Evolutionary conservation across 2,113 vertebrate genomes (phyloP), one percentile per base, ranked within the genome.

Genomic region (Marmota monax): DNA sequence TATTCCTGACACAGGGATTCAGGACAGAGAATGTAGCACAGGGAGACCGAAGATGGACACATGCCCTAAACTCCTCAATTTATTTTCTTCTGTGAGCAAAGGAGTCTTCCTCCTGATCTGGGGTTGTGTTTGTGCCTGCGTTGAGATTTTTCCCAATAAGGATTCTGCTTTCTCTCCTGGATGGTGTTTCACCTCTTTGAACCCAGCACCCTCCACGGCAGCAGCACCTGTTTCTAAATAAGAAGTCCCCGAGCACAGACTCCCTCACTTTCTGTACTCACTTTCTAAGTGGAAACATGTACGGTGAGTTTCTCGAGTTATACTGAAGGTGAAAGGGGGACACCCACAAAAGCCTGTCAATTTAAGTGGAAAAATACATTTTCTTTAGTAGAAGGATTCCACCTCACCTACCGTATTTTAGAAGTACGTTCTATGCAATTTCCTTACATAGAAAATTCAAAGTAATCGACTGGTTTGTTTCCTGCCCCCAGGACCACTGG

Each of bases 221-320:
- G 65, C 48, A 42, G 74, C 74, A 70, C 83, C 93, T 89, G 89
- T 96, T 97, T 97, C 92, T 97, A 95, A 97, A 89, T 79, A 67
- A 92, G 67, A 48, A 45, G 76, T 72, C 13, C 96, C 92, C 94
- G 48, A 17, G 67, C 74, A 42, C 0, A 1, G 16, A 53, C 67
- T n/a, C 92, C 65, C 87, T 65, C 69, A 69, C 39, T 95, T 72
- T 48, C 63, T 95, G 37, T 39, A 39, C 37, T 39, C 69, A 74
- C 39, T 95, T 72, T 48, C 63, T 95, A 63, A 90, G 56, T 78
- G 69, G 96, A 94, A 95, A 96, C 29, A 32, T 6, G 65, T 27
- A 73, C 18, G 83, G 0, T 45, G 29, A 14, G 29, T 69, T 85
- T 87, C 65, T 89, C 74, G 39, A 45, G 51, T 88, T 74, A 74